These are phyloP conservation scores for Geodia barretti DNA, from an alignment of 37 sponge, comb jelly and placozoan genomes.

Conservation along the genomic window DNA sequence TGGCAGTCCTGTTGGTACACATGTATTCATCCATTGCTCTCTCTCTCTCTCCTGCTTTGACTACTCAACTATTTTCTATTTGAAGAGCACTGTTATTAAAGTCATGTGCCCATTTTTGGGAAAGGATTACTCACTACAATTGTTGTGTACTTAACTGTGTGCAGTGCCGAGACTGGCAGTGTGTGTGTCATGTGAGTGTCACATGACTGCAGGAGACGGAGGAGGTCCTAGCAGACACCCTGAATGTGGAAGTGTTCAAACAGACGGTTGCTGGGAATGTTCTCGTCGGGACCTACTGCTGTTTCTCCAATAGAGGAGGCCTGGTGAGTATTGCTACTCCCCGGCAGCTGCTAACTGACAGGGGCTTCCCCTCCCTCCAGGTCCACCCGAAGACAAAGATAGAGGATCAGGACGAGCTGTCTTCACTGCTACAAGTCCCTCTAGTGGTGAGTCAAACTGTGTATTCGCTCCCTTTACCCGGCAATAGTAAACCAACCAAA, in stretches of 20 bases:
- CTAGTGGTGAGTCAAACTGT: constrained; percentile 71
- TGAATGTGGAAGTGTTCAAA: constrained; percentile 96
- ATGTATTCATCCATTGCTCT: too few species aligned
- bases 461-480: not conserved
- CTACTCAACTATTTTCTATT: too few species aligned
- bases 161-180: too few species aligned
- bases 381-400: constrained; percentile 95
- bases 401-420: constrained; percentile 96
- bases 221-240: constrained; percentile 92
- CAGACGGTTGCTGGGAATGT: constrained; percentile 96
- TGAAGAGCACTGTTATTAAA: too few species aligned
- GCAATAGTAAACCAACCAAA: not conserved
- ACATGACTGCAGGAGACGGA: constrained; percentile 85
- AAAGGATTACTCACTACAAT: too few species aligned
- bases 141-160: too few species aligned
- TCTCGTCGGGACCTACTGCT: constrained; percentile 94
- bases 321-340: constrained; percentile 79
- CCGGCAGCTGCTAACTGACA: too few species aligned
- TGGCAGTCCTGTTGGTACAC: too few species aligned
- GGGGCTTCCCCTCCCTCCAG: too few species aligned
- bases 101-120: too few species aligned
- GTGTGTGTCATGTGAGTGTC: not conserved
- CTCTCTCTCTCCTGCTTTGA: too few species aligned
- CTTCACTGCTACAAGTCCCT: constrained; percentile 99
- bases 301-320: constrained; percentile 95